Conservation (phyloP, 2,797 vertebrate genomes). For the Tenualosa ilisha region DNA sequence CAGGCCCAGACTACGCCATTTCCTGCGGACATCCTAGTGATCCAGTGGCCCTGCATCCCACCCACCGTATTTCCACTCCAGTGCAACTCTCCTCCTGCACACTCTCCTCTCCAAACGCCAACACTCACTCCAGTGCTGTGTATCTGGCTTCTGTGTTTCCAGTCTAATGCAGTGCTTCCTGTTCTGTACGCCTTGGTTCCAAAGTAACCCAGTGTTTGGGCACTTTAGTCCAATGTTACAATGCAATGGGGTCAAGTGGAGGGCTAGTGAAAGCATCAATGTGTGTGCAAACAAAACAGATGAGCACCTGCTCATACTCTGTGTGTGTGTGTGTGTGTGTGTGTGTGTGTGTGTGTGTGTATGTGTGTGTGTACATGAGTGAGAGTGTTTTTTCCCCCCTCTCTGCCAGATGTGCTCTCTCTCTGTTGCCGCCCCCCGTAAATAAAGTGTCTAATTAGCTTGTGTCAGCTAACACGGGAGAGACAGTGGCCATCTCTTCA, state of each 20-base stretch:
- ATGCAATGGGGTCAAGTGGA: neutral
- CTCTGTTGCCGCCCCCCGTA: neutral
- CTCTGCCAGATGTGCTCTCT: neutral
- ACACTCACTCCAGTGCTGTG: too few relatives aligned
- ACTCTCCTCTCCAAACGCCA: too few relatives aligned
- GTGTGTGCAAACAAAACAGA: neutral
- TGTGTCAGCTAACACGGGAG: neutral
- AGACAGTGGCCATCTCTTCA: neutral
- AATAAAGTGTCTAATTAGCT: neutral
- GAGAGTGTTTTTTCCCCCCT: too few relatives aligned
- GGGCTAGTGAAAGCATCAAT: neutral
- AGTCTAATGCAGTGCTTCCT: too few relatives aligned
- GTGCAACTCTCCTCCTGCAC: too few relatives aligned
- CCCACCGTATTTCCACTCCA: too few relatives aligned
- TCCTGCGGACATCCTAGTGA: neutral
- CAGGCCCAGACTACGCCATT: neutral
- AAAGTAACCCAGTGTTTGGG: too few relatives aligned
- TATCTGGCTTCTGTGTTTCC: too few relatives aligned
- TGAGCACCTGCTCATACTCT: neutral
- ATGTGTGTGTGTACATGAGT: neutral
- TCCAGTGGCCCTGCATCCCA: neutral
- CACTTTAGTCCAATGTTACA: neutral
- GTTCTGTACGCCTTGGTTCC: too few relatives aligned
- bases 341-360: neutral
- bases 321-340: neutral